Base-by-base conservation (phyloP, 2,888 invertebrate species). In the Noctua pronuba region DNA sequence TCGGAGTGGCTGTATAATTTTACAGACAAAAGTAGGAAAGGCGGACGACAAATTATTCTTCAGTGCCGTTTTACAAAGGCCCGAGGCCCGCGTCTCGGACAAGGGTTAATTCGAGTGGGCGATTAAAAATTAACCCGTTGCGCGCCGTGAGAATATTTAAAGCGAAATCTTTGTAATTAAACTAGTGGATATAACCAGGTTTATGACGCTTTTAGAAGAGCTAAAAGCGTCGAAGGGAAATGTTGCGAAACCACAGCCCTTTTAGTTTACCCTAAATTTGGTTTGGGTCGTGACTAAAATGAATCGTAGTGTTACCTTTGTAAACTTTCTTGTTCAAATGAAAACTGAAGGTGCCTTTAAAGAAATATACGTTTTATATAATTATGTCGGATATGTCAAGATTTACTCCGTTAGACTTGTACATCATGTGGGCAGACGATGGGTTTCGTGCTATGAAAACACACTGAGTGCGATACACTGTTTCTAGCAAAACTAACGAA, bases 91-190 rank as follows among this genome's bases (percentile, higher is more conserved):
- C 72, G 72, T 79, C 86, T 86, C 49, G 72, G 72, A 80, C 67
- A 83, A 84, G 88, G 83, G 80, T 88, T 85, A 86, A 84, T 83
- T 84, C 72, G 67, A 74, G 64, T 18, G 75, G 69, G 60, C 77
- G 82, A 87, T 89, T 89, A 87, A 81, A 86, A 85, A 87, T 87
- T 83, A 83, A 77, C 73, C 78, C 76, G 65, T 75, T 80, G 69
- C 70, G 58, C 75, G 71, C 38, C 31, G 31, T 77, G 72, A 68
- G 76, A 83, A 82, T 84, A 80, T 86, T 86, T 80, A 79, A 88
- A 77, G 69, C 55, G 70, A 75, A 79, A 86, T 78, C 67, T 74
- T 77, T 71, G 74, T 81, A 84, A 86, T 86, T 82, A 77, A 80
- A 84, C 78, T 77, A 86, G 77, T 76, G 38, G 66, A 52, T 81